These are phyloP conservation scores for Lamellibrachia luymesi DNA, from an alignment of 1,140 invertebrate species.

Conservation along the genomic window DNA sequence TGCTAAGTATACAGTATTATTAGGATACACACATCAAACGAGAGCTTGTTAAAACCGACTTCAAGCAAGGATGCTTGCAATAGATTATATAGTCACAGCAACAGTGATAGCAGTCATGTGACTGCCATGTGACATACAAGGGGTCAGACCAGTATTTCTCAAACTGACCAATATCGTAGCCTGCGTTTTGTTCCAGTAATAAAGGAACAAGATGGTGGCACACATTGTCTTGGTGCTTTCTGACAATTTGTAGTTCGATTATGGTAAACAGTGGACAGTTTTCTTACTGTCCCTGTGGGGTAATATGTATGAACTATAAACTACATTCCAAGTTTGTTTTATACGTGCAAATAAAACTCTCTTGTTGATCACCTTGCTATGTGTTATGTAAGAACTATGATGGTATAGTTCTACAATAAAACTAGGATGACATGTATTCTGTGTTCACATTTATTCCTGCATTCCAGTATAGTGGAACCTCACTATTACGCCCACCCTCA, in stretches of 20 bases:
- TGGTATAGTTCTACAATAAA: background rate
- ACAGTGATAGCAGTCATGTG: too few species aligned
- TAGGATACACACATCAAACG: background rate
- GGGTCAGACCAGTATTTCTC: too few species aligned
- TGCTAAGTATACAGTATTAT: background rate
- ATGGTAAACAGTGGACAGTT: background rate
- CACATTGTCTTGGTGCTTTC: background rate
- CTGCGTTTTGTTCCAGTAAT: background rate
- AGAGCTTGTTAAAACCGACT: background rate
- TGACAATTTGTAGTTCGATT: background rate
- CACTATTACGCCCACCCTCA: too few species aligned
- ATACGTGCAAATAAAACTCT: background rate
- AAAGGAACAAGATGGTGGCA: background rate
- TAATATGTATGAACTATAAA: background rate
- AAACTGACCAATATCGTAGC: too few species aligned
- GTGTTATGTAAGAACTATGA: background rate
- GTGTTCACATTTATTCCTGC: background rate
- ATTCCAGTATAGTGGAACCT: too few species aligned
- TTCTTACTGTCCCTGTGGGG: background rate
- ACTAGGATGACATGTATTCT: background rate
- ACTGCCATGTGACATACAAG: too few species aligned
- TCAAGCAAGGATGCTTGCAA: background rate
- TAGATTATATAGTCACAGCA: background rate
- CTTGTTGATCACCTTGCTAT: background rate
- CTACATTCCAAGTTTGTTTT: slow-evolving; percentile 1